Conservation (phyloP, 2,113 vertebrate species). For the Acanthochromis polyacanthus region DNA sequence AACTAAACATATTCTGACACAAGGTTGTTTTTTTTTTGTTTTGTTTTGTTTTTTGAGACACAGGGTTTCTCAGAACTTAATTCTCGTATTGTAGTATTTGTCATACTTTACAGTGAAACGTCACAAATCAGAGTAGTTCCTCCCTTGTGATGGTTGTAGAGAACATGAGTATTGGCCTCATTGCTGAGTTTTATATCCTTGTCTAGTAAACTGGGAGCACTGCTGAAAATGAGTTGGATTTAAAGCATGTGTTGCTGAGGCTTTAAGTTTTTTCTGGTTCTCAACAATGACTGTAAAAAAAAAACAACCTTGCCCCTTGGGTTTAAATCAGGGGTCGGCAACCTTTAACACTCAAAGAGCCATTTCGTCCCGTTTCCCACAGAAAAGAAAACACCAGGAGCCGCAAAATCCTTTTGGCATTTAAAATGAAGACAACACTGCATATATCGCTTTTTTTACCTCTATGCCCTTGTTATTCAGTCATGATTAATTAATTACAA, state of each 20-base stretch:
- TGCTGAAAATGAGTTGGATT: slow-evolving; percentile 9
- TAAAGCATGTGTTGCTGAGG: slow-evolving; percentile 15
- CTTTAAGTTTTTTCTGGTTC: slow-evolving; percentile 34
- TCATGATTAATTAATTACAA: no score
- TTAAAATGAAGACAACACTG: no score
- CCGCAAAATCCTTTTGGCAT: no score
- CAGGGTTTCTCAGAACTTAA: not conserved
- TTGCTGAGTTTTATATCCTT: no score
- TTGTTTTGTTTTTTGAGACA: not conserved
- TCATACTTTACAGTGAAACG: not conserved
- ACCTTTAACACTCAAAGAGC: no score
- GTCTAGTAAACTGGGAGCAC: not conserved
- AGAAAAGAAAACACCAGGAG: no score
- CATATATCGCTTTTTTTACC: no score
- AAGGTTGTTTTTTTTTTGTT: no score
- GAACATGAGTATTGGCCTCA: not conserved
- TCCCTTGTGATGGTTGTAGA: not conserved
- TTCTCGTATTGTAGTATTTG: not conserved
- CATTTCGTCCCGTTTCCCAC: no score
- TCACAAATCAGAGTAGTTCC: not conserved
- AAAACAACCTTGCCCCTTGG: not conserved
- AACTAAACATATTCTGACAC: not conserved
- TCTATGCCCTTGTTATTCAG: no score
- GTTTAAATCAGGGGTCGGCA: no score
- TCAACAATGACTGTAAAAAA: slow-evolving; percentile 10